phyloP scores from a whole-genome alignment of 2,797 vertebrate genomes.

The Hemibagrus guttatus region DNA sequence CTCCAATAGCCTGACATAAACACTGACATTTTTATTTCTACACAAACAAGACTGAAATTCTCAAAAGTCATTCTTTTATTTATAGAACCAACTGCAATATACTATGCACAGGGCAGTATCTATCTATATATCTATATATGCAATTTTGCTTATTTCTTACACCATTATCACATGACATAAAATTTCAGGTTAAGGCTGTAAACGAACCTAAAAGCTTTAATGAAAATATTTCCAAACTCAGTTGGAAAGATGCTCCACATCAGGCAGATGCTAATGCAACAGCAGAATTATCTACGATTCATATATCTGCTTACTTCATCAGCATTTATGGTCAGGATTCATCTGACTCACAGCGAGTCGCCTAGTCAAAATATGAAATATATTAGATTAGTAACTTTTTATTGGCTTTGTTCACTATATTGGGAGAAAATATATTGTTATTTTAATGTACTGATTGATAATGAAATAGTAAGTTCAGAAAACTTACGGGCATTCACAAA shows the following conservation, averaged over 20 bases:
- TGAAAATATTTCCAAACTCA: background rate
- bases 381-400: background rate
- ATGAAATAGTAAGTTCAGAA: background rate
- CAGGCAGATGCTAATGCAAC: background rate
- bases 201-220: background rate
- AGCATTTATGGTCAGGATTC: background rate
- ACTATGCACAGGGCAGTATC: too few relatives aligned
- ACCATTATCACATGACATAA: background rate
- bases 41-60: too few relatives aligned
- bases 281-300: background rate
- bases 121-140: too few relatives aligned
- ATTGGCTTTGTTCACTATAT: background rate
- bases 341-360: background rate
- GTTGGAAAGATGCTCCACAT: background rate
- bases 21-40: too few relatives aligned
- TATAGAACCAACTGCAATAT: too few relatives aligned
- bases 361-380: background rate
- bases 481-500: background rate
- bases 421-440: background rate
- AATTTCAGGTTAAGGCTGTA: background rate
- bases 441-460: background rate
- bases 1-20: too few relatives aligned
- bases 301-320: background rate
- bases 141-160: background rate
- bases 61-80: too few relatives aligned